Evolutionary conservation across 2,797 vertebrate genomes (phyloP).

Genomic region (Tapirus indicus): DNA sequence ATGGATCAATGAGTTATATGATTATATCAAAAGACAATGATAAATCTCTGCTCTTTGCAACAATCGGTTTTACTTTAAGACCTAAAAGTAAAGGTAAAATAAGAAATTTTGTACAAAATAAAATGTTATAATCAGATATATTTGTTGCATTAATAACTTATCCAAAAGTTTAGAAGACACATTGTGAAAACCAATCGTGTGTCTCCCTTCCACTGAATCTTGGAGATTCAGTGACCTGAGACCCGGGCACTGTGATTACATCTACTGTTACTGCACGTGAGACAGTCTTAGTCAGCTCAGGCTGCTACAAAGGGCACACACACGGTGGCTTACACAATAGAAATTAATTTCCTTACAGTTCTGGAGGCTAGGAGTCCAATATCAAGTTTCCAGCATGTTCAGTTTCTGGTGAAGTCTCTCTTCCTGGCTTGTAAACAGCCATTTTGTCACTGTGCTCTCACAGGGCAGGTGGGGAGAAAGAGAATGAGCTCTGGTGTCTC

Average conservation of each 20-base stretch:
- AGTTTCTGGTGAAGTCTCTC: background rate
- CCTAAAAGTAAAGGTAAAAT: background rate
- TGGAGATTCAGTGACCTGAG: too few species aligned
- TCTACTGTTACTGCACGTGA: background rate
- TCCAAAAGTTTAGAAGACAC: background rate
- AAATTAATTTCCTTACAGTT: background rate
- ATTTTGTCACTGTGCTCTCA: background rate
- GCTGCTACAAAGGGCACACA: background rate
- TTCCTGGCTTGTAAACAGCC: background rate
- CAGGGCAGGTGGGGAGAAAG: too few species aligned
- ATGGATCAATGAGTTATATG: background rate
- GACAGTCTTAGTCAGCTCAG: background rate
- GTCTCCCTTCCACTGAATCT: background rate
- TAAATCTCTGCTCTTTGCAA: conserved; percentile 13
- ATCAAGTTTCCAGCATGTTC: background rate
- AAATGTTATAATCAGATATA: background rate
- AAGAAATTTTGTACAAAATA: background rate
- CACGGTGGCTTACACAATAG: background rate
- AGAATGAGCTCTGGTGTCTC: background rate
- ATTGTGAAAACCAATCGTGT: background rate
- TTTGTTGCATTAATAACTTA: background rate
- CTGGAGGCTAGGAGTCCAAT: background rate
- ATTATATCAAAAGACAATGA: conserved; percentile 2
- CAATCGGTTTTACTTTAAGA: background rate
- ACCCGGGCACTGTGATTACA: background rate